Conservation (phyloP, 2,888 invertebrate genomes). For the Sericinus montela region DNA sequence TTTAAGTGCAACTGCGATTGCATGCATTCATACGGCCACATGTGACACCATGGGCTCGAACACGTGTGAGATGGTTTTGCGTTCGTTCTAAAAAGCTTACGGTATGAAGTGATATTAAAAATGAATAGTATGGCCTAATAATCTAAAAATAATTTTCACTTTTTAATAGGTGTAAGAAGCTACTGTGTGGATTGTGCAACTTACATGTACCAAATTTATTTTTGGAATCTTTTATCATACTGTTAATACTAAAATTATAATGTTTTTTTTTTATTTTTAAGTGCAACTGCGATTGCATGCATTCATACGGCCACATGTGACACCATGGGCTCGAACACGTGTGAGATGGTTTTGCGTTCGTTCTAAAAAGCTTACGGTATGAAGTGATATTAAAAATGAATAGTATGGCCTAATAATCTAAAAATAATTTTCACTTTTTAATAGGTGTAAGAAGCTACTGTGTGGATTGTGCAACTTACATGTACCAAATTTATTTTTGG, state of each 20-base stretch:
- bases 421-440: no score
- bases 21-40: slow-evolving; percentile 48
- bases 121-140: no score
- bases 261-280: slow-evolving; percentile 27
- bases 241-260: no score
- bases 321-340: slow-evolving; percentile 39
- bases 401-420: no score
- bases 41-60: slow-evolving; percentile 40
- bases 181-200: no score
- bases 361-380: slow-evolving; percentile 5
- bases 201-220: no score
- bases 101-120: slow-evolving; percentile 6
- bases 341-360: slow-evolving; percentile 31
- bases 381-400: slow-evolving; percentile 1
- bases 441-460: no score
- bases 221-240: no score
- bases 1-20: slow-evolving; percentile 44
- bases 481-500: no score
- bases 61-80: slow-evolving; percentile 36
- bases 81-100: slow-evolving; percentile 4
- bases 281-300: slow-evolving; percentile 45
- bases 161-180: no score
- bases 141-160: no score
- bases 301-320: slow-evolving; percentile 51
- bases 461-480: no score